phyloP scores from a whole-genome alignment of 2,113 vertebrate genomes.

The Grus americana region DNA sequence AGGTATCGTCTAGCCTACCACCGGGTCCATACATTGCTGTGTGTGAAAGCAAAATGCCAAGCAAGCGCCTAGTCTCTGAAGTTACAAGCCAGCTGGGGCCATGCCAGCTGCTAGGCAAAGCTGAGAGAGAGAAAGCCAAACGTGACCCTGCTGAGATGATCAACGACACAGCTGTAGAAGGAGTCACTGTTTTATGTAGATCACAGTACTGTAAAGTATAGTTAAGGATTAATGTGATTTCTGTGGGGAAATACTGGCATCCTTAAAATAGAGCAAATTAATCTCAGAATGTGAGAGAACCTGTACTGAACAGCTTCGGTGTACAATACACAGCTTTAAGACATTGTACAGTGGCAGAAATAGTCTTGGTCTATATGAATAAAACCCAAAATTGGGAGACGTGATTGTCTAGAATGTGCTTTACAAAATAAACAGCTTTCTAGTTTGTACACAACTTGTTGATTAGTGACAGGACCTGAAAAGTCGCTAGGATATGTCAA shows the following conservation, averaged over 20 bases:
- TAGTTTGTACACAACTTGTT: not conserved
- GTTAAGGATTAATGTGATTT: not conserved
- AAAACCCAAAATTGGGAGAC: not conserved
- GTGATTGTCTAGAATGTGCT: not conserved
- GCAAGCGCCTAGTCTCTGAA: not conserved
- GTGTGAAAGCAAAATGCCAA: not conserved
- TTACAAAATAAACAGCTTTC: not conserved
- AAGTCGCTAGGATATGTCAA: not conserved
- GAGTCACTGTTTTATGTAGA: not conserved
- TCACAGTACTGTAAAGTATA: not conserved
- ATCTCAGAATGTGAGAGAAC: not conserved
- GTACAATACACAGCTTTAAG: not conserved
- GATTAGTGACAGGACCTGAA: not conserved
- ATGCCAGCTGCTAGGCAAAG: not conserved
- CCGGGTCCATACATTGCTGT: not conserved
- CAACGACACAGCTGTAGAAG: not conserved
- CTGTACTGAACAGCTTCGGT: not conserved
- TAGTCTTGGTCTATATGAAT: not conserved
- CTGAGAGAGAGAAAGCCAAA: not conserved
- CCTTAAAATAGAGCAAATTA: not conserved
- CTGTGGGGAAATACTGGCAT: not conserved
- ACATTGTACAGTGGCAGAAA: not conserved
- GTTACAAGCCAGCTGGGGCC: not conserved
- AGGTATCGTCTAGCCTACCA: not conserved
- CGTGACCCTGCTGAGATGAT: not conserved